Percentiles rank a stretch among this genome's conserved stretches.
phyloP scores from a whole-genome alignment of 2,113 vertebrate species.

The Anguilla rostrata region DNA sequence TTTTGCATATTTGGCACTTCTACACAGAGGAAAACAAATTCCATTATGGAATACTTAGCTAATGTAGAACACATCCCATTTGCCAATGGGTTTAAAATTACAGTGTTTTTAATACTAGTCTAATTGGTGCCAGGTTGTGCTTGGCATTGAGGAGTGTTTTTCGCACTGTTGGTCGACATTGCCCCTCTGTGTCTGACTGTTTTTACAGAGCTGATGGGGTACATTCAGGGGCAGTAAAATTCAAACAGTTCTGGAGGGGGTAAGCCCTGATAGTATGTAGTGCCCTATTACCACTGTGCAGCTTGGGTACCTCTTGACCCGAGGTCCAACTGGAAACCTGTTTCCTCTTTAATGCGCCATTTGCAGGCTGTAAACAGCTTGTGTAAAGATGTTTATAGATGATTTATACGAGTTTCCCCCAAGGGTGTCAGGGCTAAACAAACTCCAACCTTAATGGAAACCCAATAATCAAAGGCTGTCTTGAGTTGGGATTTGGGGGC shows the following conservation, averaged over 20 bases:
- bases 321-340: conserved; percentile 50
- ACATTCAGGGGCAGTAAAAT: conserved; percentile 30
- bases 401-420: conserved; percentile 49
- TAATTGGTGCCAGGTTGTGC: conserved; percentile 43
- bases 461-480: conserved; percentile 34
- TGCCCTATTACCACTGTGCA: conserved; percentile 32
- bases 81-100: conserved; percentile 36
- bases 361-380: conserved; percentile 65
- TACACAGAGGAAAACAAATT: conserved; percentile 38
- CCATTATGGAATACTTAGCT: conserved; percentile 42
- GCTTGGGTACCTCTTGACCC: conserved; percentile 39
- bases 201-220: conserved; percentile 22
- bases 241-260: conserved; percentile 20
- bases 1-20: conserved; percentile 45
- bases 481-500: conserved; percentile 28
- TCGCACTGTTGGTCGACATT: conserved; percentile 29
- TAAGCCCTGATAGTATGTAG: conserved; percentile 37
- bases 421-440: conserved; percentile 48
- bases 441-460: conserved; percentile 48
- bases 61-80: conserved; percentile 41
- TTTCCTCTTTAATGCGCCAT: conserved; percentile 63
- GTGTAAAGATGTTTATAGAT: conserved; percentile 63
- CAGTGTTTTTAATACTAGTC: conserved; percentile 35
- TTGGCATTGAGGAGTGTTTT: conserved; percentile 24
- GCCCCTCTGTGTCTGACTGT: conserved; percentile 18